Evolutionary conservation across 2,888 invertebrate species (phyloP), one percentile per base, ranked within the genome.

Genomic region (Euspilapteryx auroguttella): DNA sequence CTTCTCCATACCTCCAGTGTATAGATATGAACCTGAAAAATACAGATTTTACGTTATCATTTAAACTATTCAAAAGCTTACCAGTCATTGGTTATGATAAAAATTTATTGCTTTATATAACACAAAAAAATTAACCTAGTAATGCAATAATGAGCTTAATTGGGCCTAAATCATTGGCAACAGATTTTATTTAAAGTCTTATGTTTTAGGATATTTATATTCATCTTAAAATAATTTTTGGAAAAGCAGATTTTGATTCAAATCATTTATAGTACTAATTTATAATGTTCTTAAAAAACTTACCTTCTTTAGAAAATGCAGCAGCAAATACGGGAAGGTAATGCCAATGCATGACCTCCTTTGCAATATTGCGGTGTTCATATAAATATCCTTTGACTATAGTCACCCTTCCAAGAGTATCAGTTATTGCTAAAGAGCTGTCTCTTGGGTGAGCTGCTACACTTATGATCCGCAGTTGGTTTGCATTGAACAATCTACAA

Each of bases 291-390:
- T n/a, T n/a, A n/a, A n/a, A n/a, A 17, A 17, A 34, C 26, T 34
- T 45, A 75, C 76, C 76, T 50, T 64, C 53, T 23, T 48, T 32
- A n/a, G 75, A 63, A 38, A 75, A 63, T 36, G 55, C 53, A 12
- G 54, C 46, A 13, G 69, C 58, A 21, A 66, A 43, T 3, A 62
- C 44, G 2, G 77, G 77, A 26, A 77, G 41, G 30, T 51, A 58
- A 42, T 77, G 76, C 77, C 77, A 77, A 44, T 77, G 77, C 23
- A 71, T 31, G 2, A 57, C 44, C 40, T 77, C 76, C 30, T 52
- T 51, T 2, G 57, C 59, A 5, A 58, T 32, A 34, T 42, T 42
- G 9, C 29, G 48, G 22, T 44, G 38, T 28, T 61, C 46, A 41
- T 48, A 68, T 14, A 76, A 42, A 37, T 66, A 54, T 1, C 71